Evolutionary conservation across 2,888 invertebrate genomes (phyloP), one percentile per base, ranked within the genome.

Genomic region (Chromoteleia sp.): DNA sequence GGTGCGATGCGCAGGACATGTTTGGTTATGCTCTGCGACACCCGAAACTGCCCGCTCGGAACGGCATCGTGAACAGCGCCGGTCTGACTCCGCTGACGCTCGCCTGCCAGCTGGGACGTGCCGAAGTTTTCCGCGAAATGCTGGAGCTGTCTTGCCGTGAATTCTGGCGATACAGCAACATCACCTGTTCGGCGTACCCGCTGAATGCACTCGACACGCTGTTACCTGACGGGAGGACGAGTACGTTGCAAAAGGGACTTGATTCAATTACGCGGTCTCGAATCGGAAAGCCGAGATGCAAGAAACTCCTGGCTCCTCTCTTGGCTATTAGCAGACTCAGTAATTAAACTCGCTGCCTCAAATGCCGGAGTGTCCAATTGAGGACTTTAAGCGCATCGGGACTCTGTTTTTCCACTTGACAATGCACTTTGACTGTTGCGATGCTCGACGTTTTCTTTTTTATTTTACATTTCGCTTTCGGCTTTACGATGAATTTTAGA

Each of bases 121-220:
- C 98, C 33, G 97, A 98, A 86, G 98, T 99, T 83, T 99, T 99
- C 93, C 95, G 97, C 84, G 99, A 99, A 93, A 99, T 99, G 98
- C 94, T 99, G 92, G 99, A 99, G 91, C 93, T 99, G 6, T 98
- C 96, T 7, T 96, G 97, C 10, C 94, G 97, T 91, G 99, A 99
- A 92, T 98, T 99, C 92, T 99, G 99, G 99, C 94, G 99, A 61
- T 99, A 99, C 93, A 98, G 98, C 89, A 99, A 99, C 90, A 98
- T 99, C 86, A 98, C 98, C 7, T 99, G 99, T 92, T 98, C 99
- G 0, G 98, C 98, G 2, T 99, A 99, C 92, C 99, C 99, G 0
- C 93, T 99, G 63, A 98, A 98, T 91, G 98, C 98, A 0, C 93
- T 99, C 87, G 99, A 99, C 91, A 99, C 99, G 0, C 94, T 99